Evolutionary conservation across 2,113 vertebrate species (phyloP).

Genomic region (Cyprinodon tularosa): DNA sequence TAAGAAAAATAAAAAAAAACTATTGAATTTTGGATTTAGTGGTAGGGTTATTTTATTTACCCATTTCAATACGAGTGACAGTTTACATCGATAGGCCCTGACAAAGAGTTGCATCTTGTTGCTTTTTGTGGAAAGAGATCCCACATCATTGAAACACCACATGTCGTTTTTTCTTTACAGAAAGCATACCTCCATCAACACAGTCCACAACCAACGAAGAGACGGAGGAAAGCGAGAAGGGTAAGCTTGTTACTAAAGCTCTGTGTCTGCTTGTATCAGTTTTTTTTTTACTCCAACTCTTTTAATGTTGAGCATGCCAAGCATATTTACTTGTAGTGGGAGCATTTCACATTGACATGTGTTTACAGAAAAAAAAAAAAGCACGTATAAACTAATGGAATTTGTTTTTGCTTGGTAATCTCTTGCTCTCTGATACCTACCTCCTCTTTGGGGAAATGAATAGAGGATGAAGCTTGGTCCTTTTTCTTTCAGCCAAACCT

Average conservation of each 20-base stretch:
- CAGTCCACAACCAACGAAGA: conserved; percentile 65
- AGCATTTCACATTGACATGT: conserved; percentile 28
- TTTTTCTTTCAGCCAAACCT: conserved; percentile 76
- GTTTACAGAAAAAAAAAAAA: conserved; percentile 26
- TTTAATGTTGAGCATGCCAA: conserved; percentile 9
- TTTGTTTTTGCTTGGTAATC: conserved; percentile 61
- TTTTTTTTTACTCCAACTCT: conserved; percentile 8
- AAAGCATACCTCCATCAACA: conserved; percentile 53
- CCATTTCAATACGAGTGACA: conserved; percentile 8
- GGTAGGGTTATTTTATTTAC: conserved; percentile 15
- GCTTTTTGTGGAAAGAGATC: conserved; percentile 16
- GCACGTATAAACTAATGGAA: conserved; percentile 42
- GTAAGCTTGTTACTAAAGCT: conserved; percentile 32
- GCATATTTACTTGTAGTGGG: not conserved
- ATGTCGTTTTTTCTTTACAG: conserved; percentile 54
- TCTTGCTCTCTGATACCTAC: conserved; percentile 56
- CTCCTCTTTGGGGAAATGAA: conserved; percentile 74
- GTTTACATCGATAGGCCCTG: conserved; percentile 16
- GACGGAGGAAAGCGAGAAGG: conserved; percentile 58
- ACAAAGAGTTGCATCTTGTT: conserved; percentile 13
- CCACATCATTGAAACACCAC: conserved; percentile 14
- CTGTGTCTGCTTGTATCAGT: not conserved
- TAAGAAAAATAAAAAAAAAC: not conserved
- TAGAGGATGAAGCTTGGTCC: conserved; percentile 65
- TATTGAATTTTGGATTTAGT: not conserved